Evolutionary conservation across 2,888 invertebrate genomes (phyloP).

Genomic region (Eupeodes latifasciatus): DNA sequence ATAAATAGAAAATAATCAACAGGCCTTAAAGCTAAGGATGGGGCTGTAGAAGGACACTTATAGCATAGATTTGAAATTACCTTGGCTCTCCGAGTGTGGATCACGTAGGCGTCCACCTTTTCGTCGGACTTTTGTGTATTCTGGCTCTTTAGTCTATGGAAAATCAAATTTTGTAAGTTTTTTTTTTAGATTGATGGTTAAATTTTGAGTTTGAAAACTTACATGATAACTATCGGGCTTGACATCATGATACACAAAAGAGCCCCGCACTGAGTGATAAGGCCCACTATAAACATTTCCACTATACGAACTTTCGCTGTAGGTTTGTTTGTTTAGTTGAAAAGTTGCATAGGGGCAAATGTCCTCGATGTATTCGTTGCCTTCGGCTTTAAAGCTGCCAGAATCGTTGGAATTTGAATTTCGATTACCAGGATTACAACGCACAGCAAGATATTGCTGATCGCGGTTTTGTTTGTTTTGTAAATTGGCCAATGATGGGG

Average conservation of each 20-base stretch:
- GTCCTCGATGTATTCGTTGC: conserved; percentile 94
- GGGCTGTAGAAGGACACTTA: conserved; percentile 67
- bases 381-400: conserved; percentile 86
- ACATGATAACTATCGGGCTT: conserved; percentile 86
- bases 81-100: conserved; percentile 94
- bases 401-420: conserved; percentile 85
- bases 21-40: conserved; percentile 73
- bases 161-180: conserved; percentile 67
- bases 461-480: conserved; percentile 93
- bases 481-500: conserved; percentile 90
- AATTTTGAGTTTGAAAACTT: conserved; percentile 67
- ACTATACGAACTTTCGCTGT: conserved; percentile 95
- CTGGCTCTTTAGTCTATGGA: conserved; percentile 88
- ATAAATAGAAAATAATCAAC: conserved; percentile 76
- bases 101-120: conserved; percentile 91
- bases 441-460: conserved; percentile 90
- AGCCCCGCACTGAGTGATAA: conserved; percentile 93
- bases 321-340: conserved; percentile 93
- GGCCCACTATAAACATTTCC: conserved; percentile 94
- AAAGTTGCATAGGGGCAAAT: conserved; percentile 97
- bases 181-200: not conserved
- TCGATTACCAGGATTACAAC: conserved; percentile 86
- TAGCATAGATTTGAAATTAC: conserved; percentile 84
- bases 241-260: conserved; percentile 95
- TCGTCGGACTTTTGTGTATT: conserved; percentile 93